Conservation (phyloP, 2,888 invertebrate genomes). For the Lepidocyrtoides sp. region DNA sequence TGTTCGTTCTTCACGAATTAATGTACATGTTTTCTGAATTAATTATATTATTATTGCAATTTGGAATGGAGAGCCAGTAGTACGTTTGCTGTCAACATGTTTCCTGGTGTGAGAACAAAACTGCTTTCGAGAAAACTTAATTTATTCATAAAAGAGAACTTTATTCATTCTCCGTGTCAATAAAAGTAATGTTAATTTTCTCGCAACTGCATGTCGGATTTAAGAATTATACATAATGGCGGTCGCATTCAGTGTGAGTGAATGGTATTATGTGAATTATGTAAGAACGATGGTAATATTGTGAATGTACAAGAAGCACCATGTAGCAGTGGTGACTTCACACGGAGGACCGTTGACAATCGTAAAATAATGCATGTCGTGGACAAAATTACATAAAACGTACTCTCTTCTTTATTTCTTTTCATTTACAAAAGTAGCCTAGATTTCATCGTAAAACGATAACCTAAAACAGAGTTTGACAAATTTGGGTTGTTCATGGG, state of each 20-base stretch:
- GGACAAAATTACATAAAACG: slow-evolving; percentile 56
- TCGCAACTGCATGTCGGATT: slow-evolving; percentile 37
- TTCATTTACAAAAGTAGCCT: slow-evolving; percentile 2
- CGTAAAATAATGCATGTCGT: slow-evolving; percentile 55
- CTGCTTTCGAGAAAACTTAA: slow-evolving; percentile 11
- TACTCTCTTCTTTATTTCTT: background rate
- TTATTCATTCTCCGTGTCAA: background rate
- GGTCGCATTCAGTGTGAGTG: too few species aligned
- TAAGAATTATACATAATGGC: slow-evolving; percentile 9
- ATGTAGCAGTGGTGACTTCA: slow-evolving; percentile 7
- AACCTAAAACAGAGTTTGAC: slow-evolving; percentile 46
- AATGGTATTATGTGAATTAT: background rate
- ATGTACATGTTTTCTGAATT: background rate
- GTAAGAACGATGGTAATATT: background rate
- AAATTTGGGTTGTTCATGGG: slow-evolving; percentile 40
- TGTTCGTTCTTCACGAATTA: background rate
- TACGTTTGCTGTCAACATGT: background rate
- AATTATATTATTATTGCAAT: background rate
- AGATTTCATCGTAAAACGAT: slow-evolving; percentile 36
- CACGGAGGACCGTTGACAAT: slow-evolving; percentile 53
- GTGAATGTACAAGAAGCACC: background rate
- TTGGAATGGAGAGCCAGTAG: background rate
- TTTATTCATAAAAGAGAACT: slow-evolving; percentile 19
- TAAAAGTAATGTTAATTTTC: background rate
- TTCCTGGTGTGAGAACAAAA: slow-evolving; percentile 26